phyloP scores from a whole-genome alignment of 2,113 vertebrate genomes.

The Alouatta palliata region DNA sequence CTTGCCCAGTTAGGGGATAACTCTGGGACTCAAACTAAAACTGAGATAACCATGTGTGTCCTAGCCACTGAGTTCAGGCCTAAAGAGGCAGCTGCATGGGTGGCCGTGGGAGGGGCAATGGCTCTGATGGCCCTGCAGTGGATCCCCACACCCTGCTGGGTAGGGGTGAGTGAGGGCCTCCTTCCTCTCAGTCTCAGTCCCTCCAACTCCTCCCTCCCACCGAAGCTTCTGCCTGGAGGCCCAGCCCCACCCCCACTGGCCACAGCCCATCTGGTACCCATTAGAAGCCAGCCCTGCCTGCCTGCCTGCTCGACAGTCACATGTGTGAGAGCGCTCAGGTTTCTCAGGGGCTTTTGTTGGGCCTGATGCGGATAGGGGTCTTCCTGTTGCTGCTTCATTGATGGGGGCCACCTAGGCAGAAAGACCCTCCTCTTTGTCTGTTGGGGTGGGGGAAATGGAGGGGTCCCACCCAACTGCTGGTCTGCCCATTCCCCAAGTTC shows the following conservation, averaged over 20 bases:
- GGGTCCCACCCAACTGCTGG: not conserved
- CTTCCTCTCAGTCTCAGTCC: not conserved
- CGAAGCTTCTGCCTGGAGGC: not conserved
- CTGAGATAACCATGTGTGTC: not conserved
- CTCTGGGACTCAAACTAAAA: not conserved
- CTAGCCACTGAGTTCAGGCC: not conserved
- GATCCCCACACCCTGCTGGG: constrained; percentile 33
- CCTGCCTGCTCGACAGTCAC: not conserved
- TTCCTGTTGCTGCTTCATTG: not conserved
- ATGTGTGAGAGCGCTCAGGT: constrained; percentile 41
- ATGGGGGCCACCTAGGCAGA: not conserved
- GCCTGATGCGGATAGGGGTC: not conserved
- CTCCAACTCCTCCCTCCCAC: not conserved
- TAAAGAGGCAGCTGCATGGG: constrained; percentile 21
- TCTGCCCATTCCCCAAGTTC: not conserved
- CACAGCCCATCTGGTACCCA: constrained; percentile 74
- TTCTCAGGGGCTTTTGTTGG: constrained; percentile 50
- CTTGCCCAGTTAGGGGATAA: not conserved
- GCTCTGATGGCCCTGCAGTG: not conserved
- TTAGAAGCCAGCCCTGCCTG: constrained; percentile 57
- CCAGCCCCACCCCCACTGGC: constrained; percentile 38
- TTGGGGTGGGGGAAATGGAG: not conserved
- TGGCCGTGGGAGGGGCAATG: not conserved
- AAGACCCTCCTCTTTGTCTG: not conserved
- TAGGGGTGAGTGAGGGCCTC: not conserved